Evolutionary conservation across 1,140 invertebrate species (phyloP).

Genomic region (Chironomus tepperi): DNA sequence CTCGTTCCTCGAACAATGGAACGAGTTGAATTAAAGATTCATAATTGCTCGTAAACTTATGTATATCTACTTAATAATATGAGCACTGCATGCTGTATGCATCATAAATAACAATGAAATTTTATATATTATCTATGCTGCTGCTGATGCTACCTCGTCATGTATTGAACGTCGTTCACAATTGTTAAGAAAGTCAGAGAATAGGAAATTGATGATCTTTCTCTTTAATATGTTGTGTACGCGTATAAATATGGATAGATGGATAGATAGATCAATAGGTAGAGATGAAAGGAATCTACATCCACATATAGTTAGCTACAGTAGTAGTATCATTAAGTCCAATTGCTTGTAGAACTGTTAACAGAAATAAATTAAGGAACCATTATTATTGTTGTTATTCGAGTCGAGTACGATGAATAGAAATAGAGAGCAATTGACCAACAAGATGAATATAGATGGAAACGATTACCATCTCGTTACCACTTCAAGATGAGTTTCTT

Average conservation of each 20-base stretch:
- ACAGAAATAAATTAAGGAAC: constrained; percentile 8
- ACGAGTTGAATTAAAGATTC: too few relatives aligned
- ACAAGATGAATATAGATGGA: constrained; percentile 3
- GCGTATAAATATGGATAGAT: not conserved
- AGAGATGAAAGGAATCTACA: not conserved
- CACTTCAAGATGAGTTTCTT: not conserved
- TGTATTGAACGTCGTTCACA: not conserved
- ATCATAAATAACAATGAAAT: too few relatives aligned
- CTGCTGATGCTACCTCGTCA: too few relatives aligned
- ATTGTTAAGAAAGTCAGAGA: not conserved
- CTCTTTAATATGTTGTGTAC: not conserved
- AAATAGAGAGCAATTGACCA: not conserved
- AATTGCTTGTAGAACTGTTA: not conserved
- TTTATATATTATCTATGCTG: too few relatives aligned
- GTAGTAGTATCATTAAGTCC: constrained; percentile 1
- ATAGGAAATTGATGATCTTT: constrained; percentile 1
- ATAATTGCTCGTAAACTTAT: too few relatives aligned
- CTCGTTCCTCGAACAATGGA: too few relatives aligned
- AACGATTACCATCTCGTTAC: not conserved
- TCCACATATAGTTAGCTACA: too few relatives aligned
- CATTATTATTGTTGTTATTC: not conserved
- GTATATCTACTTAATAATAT: too few relatives aligned
- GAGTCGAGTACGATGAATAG: not conserved
- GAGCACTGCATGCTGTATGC: too few relatives aligned
- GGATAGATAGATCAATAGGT: not conserved